These are phyloP conservation scores for Drosophila sturtevanti DNA, from an alignment of 1,140 invertebrate species.

Conservation along the genomic window DNA sequence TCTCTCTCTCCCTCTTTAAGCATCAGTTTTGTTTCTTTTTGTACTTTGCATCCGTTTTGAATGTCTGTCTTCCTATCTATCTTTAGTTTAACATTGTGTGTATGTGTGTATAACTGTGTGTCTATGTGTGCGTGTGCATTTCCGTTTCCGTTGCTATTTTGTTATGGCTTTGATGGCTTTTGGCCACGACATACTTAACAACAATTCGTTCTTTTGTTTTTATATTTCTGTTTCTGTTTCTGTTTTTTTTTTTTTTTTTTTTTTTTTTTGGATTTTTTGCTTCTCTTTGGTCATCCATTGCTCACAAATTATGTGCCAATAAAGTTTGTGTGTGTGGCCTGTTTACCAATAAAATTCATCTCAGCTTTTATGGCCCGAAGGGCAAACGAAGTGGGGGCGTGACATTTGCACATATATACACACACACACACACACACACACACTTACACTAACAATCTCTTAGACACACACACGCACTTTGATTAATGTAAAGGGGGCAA, in stretches of 20 bases:
- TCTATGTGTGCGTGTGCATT: conserved; percentile 33
- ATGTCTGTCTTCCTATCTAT: neutral
- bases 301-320: conserved; percentile 75
- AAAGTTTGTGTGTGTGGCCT: conserved; percentile 47
- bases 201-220: neutral
- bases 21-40: neutral
- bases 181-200: conserved; percentile 16
- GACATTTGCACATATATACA: conserved; percentile 33
- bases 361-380: conserved; percentile 67
- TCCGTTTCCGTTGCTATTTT: conserved; percentile 43
- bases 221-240: too few relatives aligned
- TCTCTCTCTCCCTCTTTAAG: neutral
- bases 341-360: conserved; percentile 76
- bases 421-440: conserved; percentile 12
- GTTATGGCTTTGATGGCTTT: conserved; percentile 39
- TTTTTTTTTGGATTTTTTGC: neutral
- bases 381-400: conserved; percentile 20
- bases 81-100: neutral
- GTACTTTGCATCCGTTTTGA: neutral
- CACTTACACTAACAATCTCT: too few relatives aligned
- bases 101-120: neutral
- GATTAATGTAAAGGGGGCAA: too few relatives aligned
- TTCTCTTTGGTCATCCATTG: conserved; percentile 47
- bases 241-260: neutral
- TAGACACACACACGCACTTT: conserved; percentile 15